Base-by-base conservation (phyloP, 2,797 vertebrate species). In the Chiloscyllium punctatum region DNA sequence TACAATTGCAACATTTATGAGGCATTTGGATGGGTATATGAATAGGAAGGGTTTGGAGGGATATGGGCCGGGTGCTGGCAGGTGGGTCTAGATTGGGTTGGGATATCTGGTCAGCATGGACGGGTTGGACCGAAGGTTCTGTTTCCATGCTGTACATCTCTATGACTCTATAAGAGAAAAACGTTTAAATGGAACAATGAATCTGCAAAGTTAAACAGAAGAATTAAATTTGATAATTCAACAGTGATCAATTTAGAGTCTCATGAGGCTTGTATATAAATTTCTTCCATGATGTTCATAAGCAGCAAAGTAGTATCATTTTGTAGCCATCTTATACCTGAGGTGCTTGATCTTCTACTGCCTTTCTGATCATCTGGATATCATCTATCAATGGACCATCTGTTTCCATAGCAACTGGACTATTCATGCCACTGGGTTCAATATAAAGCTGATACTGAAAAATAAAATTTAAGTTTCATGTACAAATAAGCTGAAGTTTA, bases 341-440 rank as follows among this genome's bases (percentile, higher is more conserved):
- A 97, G 97, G 98, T 96, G 98, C 98, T 98, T 98, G 98, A 97
- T 98, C 98, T 97, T 98, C 98, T 98, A 98, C 98, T 97, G 98
- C 98, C 98, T 99, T 98, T 98, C 98, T 99, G 98, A 99, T 98
- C 97, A 98, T 98, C 98, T 99, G 98, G 98, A 98, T 98, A 98
- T 99, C 99, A 98, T 99, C 99, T 98, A 98, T 98, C 97, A 99
- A 98, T 97, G 98, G 98, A 96, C 98, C 98, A 96, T 99, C 99
- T 98, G 98, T 99, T 98, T 99, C 98, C 99, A 99, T 99, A 97
- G 98, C 98, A 98, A 99, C 98, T 96, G 99, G 98, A 98, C 98
- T 97, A 98, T 97, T 98, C 98, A 98, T 96, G 98, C 98, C 97
- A 98, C 98, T 98, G 96, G 98, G 98, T 97, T 98, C 98, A 97